These are phyloP conservation scores for Apteryx mantelli DNA, from an alignment of 2,113 vertebrate genomes.

Conservation along the genomic window DNA sequence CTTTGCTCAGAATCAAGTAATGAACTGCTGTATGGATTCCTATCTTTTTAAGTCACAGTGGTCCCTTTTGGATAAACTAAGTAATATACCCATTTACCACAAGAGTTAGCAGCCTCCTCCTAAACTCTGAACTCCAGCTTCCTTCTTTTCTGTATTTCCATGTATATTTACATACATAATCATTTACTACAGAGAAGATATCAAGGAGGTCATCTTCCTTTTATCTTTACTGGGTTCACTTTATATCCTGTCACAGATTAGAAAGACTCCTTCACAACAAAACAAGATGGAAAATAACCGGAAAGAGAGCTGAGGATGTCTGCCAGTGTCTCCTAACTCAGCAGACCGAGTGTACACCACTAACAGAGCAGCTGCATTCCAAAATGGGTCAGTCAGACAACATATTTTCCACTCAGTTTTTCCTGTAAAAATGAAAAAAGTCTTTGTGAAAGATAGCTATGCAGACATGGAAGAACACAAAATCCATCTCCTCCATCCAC, in stretches of 20 bases:
- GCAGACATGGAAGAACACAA: neutral
- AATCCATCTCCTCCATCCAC: neutral
- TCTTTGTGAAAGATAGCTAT: neutral
- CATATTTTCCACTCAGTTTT: neutral
- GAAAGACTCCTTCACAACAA: neutral
- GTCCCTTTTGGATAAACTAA: neutral
- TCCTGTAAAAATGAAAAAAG: neutral
- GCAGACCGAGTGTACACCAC: neutral
- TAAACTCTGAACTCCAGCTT: neutral
- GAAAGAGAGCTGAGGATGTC: neutral
- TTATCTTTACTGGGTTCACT: neutral
- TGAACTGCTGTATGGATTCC: neutral
- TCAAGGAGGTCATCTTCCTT: neutral
- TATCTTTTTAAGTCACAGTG: neutral
- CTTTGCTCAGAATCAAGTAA: neutral
- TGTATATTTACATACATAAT: neutral
- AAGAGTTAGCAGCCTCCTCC: neutral
- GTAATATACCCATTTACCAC: neutral
- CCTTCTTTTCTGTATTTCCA: neutral
- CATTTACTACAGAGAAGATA: neutral
- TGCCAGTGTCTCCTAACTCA: neutral
- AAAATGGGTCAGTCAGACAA: neutral
- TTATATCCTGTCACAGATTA: neutral
- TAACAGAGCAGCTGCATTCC: neutral
- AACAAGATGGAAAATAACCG: neutral